A percentile compares a stretch with the other conserved stretches of the same genome.
Conservation (phyloP, 2,113 vertebrate genomes). For the Austrofundulus limnaeus region DNA sequence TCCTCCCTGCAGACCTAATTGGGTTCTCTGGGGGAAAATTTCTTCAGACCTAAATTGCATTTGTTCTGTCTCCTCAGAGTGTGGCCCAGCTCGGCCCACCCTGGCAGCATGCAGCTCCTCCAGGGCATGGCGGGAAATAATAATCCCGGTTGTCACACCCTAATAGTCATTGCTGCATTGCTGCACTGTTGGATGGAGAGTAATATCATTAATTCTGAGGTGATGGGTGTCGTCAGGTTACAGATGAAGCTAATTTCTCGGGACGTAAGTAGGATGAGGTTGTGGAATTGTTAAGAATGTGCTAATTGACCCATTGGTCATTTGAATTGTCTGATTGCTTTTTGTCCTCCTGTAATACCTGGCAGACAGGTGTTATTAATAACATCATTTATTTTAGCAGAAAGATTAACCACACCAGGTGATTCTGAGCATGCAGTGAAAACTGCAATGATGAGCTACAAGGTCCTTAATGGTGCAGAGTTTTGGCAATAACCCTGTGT, state of each 20-base stretch:
- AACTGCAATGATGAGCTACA: slow-evolving; percentile 2
- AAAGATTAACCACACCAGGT: slow-evolving; percentile 23
- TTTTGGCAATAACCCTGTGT: neutral
- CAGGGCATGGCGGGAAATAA: slow-evolving; percentile 36
- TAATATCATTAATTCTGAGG: slow-evolving; percentile 48
- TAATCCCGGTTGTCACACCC: slow-evolving; percentile 53
- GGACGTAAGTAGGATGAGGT: slow-evolving; percentile 10
- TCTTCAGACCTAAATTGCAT: slow-evolving; percentile 63
- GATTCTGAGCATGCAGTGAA: slow-evolving; percentile 13
- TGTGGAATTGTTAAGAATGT: slow-evolving; percentile 40
- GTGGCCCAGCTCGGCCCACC: slow-evolving; percentile 34
- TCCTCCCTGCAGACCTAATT: slow-evolving; percentile 56
- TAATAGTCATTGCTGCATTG: slow-evolving; percentile 47
- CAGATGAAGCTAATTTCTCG: slow-evolving; percentile 53
- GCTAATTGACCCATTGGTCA: slow-evolving; percentile 18
- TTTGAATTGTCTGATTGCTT: slow-evolving; percentile 32
- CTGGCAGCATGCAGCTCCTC: slow-evolving; percentile 14
- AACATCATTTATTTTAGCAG: slow-evolving; percentile 29
- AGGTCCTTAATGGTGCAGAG: neutral
- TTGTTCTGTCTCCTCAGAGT: slow-evolving; percentile 42
- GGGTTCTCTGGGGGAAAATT: slow-evolving; percentile 58
- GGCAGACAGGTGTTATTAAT: slow-evolving; percentile 37
- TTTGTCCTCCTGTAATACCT: slow-evolving; percentile 24
- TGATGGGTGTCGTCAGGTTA: slow-evolving; percentile 30
- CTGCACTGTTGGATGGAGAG: slow-evolving; percentile 28